Conservation (phyloP, 1,140 invertebrate species). For the Dolichoris vasculosae region DNA sequence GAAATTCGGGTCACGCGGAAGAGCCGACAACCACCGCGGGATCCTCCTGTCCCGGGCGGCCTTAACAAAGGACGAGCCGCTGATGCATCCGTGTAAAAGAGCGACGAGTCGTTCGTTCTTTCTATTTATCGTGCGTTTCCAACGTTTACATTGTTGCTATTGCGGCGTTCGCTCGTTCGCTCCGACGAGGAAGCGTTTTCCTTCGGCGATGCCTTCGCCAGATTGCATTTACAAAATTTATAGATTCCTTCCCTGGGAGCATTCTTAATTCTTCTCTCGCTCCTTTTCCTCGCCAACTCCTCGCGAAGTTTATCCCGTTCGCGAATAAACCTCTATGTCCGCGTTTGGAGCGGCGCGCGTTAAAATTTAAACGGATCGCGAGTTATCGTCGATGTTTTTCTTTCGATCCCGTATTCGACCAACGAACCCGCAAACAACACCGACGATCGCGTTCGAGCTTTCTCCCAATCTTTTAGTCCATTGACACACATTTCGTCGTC, state of each 20-base stretch:
- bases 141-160: too few relatives aligned
- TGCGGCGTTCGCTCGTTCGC: too few relatives aligned
- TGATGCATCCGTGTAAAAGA: too few relatives aligned
- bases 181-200: not conserved
- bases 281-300: too few relatives aligned
- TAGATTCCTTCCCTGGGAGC: not conserved
- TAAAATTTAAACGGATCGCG: too few relatives aligned
- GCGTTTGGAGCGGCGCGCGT: too few relatives aligned
- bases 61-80: constrained; percentile 30
- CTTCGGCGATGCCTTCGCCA: not conserved
- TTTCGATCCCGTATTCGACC: not conserved
- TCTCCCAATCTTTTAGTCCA: not conserved
- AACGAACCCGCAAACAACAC: not conserved
- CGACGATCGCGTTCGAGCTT: not conserved
- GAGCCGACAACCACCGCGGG: not conserved
- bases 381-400: not conserved
- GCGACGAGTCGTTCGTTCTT: too few relatives aligned
- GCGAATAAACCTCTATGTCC: too few relatives aligned
- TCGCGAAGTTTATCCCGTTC: too few relatives aligned
- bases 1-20: constrained; percentile 41
- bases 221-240: not conserved
- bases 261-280: not conserved
- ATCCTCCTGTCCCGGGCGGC: not conserved
- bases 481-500: not conserved
- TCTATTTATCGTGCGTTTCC: too few relatives aligned